Base-by-base conservation (phyloP, 2,888 invertebrate genomes). In the Epicampocera succincta region DNA sequence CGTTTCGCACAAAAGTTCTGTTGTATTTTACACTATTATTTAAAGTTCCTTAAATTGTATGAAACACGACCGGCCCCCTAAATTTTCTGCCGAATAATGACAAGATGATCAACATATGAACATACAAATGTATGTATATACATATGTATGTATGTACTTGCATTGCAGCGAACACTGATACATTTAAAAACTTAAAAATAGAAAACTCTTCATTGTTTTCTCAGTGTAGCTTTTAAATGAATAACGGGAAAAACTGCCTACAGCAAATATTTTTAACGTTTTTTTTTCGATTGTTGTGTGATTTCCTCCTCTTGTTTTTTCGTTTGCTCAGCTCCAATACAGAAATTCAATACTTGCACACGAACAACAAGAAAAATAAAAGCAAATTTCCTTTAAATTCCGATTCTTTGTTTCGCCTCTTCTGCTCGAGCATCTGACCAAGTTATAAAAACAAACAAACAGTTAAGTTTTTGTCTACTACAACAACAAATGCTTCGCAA, bases 381-480 rank as follows among this genome's bases (percentile, higher is more conserved):
- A 52, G 19, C 11, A 52, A 60, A 68, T 21, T 76, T 68, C 74
- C 56, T 74, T 58, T 65, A 56, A 56, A 74, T 56, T 74, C 38
- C 65, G 38, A 65, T 65, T 74, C 46, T 56, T 63, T 52, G 33
- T 42, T 42, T 29, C 29, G 17, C 38, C 56, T 25, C 29, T 60
- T 72, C 44, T 60, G 40, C 29, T 19, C 25, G 11, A 52, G 46
- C 61, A 76, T 76, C 60, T 69, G 76, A 76, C 76, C 76, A 76
- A 76, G 61, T 76, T 76, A 69, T 38, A 42, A 68, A 60, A 61
- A 60, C 58, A 50, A 61, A 44, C 33, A 0, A 48, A 69, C 60
- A 66, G 29, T 33, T 38, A 29, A 56, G 50, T 48, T 58, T 42
- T 42, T 58, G 56, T 52, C 19, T 48, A 21, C 52, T 19, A 50